Percentiles rank a stretch among this genome's conserved stretches.
Conservation (phyloP, 2,797 vertebrate genomes). For the Hybognathus amarus region DNA sequence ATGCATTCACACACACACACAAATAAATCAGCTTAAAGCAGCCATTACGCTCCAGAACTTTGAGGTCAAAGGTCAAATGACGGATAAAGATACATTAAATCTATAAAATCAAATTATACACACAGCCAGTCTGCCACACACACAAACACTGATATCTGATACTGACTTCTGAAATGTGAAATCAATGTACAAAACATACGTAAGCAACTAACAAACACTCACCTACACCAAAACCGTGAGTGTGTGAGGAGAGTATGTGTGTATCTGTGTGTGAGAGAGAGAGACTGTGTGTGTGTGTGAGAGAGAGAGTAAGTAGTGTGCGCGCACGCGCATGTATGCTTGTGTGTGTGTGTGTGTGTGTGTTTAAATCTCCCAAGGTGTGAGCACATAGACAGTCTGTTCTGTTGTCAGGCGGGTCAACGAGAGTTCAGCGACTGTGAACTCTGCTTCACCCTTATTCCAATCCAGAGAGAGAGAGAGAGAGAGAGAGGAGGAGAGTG, state of each 20-base stretch:
- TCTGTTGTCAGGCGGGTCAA: constrained; percentile 25
- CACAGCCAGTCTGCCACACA: too few relatives aligned
- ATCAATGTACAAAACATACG: neutral
- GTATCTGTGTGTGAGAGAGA: too few relatives aligned
- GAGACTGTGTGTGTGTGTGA: too few relatives aligned
- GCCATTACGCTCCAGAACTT: neutral
- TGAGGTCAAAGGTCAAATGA: neutral
- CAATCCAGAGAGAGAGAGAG: neutral
- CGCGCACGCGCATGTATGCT: too few relatives aligned
- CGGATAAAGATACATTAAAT: neutral
- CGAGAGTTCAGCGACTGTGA: constrained; percentile 48
- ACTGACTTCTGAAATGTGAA: neutral
- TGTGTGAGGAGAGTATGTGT: neutral
- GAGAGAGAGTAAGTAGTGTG: too few relatives aligned
- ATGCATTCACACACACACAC: neutral
- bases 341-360: neutral
- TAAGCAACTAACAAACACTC: neutral
- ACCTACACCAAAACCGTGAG: neutral
- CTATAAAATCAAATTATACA: neutral
- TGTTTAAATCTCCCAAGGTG: neutral
- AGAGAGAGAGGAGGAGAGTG: neutral
- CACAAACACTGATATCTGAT: too few relatives aligned
- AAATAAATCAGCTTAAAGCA: neutral
- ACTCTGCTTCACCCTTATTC: constrained; percentile 41
- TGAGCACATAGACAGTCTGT: neutral